phyloP scores from a whole-genome alignment of 2,888 invertebrate genomes.

The Ochropleura leucogaster region DNA sequence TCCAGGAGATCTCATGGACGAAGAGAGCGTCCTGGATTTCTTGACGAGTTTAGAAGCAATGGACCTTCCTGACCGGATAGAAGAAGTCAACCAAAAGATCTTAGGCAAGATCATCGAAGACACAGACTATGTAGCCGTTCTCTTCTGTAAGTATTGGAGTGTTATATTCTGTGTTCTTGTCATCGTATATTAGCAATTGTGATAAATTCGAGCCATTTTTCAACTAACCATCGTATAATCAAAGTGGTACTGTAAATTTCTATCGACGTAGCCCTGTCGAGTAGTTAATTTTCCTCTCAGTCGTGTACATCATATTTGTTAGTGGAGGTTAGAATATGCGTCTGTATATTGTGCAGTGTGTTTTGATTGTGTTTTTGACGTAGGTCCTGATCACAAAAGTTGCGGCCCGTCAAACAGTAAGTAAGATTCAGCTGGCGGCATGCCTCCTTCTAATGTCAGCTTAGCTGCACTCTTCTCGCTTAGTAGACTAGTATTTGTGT shows the following conservation, averaged over 20 bases:
- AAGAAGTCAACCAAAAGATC: constrained; percentile 98
- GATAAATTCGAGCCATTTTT: constrained; percentile 82
- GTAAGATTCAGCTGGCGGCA: constrained; percentile 88
- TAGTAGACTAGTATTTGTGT: constrained; percentile 79
- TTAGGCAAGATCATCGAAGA: constrained; percentile 97
- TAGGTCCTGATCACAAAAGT: constrained; percentile 91
- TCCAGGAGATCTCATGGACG: constrained; percentile 98
- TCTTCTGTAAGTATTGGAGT: constrained; percentile 96
- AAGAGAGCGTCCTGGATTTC: constrained; percentile 97
- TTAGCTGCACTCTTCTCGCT: constrained; percentile 86
- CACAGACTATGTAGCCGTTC: constrained; percentile 97
- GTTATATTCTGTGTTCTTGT: constrained; percentile 73
- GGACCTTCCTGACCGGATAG: constrained; percentile 98
- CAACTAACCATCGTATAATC: constrained; percentile 82
- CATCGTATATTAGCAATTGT: constrained; percentile 83
- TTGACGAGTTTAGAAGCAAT: constrained; percentile 98
- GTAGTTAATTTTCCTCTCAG: constrained; percentile 76
- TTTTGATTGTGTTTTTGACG: constrained; percentile 89
- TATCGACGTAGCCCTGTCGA: constrained; percentile 78
- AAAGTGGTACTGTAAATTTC: constrained; percentile 75
- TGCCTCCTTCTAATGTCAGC: constrained; percentile 82
- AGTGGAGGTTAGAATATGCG: constrained; percentile 74
- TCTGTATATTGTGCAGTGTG: constrained; percentile 87
- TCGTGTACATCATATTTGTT: constrained; percentile 75
- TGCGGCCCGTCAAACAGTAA: constrained; percentile 90